A percentile compares a stretch with the other conserved stretches of the same genome.
Conservation (phyloP, 2,797 vertebrate species). For the Leptoclinus maculatus region DNA sequence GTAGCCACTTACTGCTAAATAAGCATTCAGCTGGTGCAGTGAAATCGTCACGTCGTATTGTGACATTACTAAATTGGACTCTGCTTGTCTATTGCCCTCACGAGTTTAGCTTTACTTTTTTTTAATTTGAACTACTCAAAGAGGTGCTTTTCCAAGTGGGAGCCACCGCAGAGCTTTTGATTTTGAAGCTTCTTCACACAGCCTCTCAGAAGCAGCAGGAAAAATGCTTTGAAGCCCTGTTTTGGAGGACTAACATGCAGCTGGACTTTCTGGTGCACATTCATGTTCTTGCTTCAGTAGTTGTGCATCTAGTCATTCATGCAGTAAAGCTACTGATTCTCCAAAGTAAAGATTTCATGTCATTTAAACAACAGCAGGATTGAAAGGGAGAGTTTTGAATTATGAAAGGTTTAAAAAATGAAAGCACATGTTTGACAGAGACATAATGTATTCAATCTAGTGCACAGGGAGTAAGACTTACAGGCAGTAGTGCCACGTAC, state of each 20-base stretch:
- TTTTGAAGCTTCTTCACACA: conserved; percentile 28
- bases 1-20: conserved; percentile 57
- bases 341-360: background rate
- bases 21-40: conserved; percentile 43
- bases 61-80: conserved; percentile 30
- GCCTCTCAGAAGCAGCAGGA: conserved; percentile 27
- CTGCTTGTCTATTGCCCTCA: background rate
- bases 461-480: background rate
- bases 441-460: background rate
- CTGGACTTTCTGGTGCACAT: background rate
- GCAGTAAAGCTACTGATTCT: accelerated
- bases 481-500: too few species aligned
- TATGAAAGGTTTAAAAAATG: background rate
- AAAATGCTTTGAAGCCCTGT: conserved; percentile 56
- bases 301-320: too few species aligned
- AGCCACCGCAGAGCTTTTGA: background rate
- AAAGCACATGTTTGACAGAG: conserved; percentile 3
- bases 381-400: background rate
- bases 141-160: conserved; percentile 22
- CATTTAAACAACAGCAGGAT: background rate
- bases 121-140: conserved; percentile 4
- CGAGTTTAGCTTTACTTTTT: conserved; percentile 17
- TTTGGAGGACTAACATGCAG: conserved; percentile 21
- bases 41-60: conserved; percentile 50
- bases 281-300: background rate